phyloP scores from a whole-genome alignment of 2,113 vertebrate species.

The Cranoglanis bouderius region DNA sequence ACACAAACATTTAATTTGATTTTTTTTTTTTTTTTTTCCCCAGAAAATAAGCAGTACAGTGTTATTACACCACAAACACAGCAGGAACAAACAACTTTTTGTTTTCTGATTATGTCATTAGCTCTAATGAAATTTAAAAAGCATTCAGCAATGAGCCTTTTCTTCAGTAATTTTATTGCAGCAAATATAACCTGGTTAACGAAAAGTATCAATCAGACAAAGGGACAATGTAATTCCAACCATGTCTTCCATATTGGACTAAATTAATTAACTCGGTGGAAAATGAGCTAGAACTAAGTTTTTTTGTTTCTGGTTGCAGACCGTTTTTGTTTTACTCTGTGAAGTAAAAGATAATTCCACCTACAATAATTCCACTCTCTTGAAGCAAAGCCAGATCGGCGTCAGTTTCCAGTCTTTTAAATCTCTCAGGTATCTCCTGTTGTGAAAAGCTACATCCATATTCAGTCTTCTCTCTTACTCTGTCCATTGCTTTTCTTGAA shows the following conservation, averaged over 20 bases:
- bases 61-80: neutral
- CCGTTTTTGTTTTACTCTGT: neutral
- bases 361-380: neutral
- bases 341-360: neutral
- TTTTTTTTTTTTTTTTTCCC: too few relatives aligned
- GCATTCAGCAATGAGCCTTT: neutral
- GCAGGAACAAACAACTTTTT: neutral
- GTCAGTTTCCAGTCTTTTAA: neutral
- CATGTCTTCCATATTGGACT: neutral
- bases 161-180: neutral
- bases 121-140: neutral
- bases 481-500: neutral
- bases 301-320: neutral
- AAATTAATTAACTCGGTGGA: too few relatives aligned
- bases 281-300: neutral
- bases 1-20: neutral
- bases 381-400: neutral
- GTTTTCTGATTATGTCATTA: neutral
- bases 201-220: neutral
- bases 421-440: neutral
- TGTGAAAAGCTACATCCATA: neutral
- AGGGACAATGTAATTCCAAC: neutral
- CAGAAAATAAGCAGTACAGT: neutral
- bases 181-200: neutral
- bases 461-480: neutral